Evolutionary conservation across 2,888 invertebrate species (phyloP).

Genomic region (Oscheius onirici): DNA sequence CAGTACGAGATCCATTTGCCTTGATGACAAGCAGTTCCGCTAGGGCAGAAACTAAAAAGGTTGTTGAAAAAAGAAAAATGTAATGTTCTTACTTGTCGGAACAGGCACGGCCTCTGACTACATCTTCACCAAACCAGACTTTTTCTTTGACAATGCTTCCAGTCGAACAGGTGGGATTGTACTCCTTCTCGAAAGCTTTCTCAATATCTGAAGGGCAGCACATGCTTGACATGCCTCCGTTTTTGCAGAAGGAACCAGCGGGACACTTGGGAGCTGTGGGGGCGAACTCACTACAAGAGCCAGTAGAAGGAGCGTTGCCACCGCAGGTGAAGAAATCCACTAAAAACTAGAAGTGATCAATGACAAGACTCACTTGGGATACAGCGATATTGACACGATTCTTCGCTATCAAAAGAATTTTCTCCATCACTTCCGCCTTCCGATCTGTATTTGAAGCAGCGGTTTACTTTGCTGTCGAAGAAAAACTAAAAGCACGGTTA

Average conservation of each 20-base stretch:
- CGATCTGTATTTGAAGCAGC: constrained; percentile 3
- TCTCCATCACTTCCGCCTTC: constrained; percentile 17
- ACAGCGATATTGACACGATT: not conserved
- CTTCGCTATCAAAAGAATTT: constrained; percentile 18
- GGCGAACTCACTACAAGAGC: constrained; percentile 10
- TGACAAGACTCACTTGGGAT: constrained; percentile 10
- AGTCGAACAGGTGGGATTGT: not conserved
- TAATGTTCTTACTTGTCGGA: constrained; percentile 8
- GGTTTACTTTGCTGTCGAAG: not conserved
- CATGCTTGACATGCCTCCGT: constrained; percentile 19
- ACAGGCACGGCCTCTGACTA: constrained; percentile 4
- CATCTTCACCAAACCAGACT: constrained; percentile 25
- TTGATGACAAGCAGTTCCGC: not conserved
- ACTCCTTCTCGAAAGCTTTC: constrained; percentile 10
- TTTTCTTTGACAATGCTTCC: constrained; percentile 21
- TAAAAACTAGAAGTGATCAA: not conserved
- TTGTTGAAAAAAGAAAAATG: too few species aligned
- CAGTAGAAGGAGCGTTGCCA: constrained; percentile 17
- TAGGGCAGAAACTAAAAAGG: constrained; percentile 12
- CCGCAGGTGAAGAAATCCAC: constrained; percentile 15
- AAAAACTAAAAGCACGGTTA: not conserved
- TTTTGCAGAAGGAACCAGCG: constrained; percentile 15
- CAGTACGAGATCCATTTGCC: constrained; percentile 20
- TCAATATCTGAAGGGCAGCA: constrained; percentile 15
- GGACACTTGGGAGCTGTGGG: constrained; percentile 3